Conservation (phyloP, 2,888 invertebrate genomes). For the Eristalinus aeneus region DNA sequence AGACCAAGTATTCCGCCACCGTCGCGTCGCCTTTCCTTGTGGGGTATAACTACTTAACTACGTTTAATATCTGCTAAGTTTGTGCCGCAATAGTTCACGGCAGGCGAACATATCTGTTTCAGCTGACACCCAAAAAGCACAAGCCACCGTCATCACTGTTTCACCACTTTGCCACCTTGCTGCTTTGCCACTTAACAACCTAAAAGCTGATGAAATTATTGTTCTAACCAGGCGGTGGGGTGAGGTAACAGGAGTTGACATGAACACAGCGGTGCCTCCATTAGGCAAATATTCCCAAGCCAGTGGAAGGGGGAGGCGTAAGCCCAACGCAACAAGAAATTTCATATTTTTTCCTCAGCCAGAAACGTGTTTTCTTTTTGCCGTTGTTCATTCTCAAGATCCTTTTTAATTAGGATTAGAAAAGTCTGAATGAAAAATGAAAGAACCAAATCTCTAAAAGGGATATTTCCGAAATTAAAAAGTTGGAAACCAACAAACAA, state of each 20-base stretch:
- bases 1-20: neutral
- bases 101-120: neutral
- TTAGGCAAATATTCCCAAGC: conserved; percentile 23
- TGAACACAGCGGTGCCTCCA: neutral
- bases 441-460: conserved; percentile 47
- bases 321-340: conserved; percentile 20
- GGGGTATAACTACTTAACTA: conserved; percentile 56
- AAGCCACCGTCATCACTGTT: neutral
- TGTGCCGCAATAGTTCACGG: conserved; percentile 19
- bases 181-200: conserved; percentile 21
- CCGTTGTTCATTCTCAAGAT: conserved; percentile 23
- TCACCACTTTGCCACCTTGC: neutral
- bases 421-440: conserved; percentile 52
- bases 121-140: neutral
- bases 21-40: neutral
- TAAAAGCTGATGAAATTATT: conserved; percentile 54
- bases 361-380: conserved; percentile 1
- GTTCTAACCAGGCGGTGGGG: conserved; percentile 25
- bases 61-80: conserved; percentile 63
- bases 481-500: conserved; percentile 57
- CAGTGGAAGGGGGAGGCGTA: neutral
- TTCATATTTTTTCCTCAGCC: conserved; percentile 10
- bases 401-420: conserved; percentile 65
- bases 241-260: conserved; percentile 37
- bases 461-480: conserved; percentile 65